These are phyloP conservation scores for Teinopalpus imperialis DNA, from an alignment of 2,888 invertebrate species.

Conservation along the genomic window DNA sequence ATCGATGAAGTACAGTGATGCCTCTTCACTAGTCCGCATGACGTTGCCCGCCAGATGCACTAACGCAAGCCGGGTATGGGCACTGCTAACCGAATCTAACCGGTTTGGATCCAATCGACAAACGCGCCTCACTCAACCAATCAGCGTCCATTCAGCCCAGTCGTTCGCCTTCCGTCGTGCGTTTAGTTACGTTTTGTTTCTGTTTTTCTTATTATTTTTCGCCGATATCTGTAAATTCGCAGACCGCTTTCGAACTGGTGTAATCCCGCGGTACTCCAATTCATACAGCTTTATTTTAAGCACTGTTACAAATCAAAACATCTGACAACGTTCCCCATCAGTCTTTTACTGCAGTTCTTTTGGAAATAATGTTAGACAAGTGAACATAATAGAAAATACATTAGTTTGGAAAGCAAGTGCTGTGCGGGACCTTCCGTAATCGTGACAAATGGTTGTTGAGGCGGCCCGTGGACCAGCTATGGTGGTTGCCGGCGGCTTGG, in stretches of 20 bases:
- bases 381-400: slow-evolving; percentile 38
- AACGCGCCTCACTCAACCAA: slow-evolving; percentile 68
- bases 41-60: slow-evolving; percentile 52
- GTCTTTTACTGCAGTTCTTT: slow-evolving; percentile 18
- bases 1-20: slow-evolving; percentile 31
- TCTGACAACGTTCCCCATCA: not conserved
- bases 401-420: slow-evolving; percentile 30
- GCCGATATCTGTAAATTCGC: slow-evolving; percentile 26
- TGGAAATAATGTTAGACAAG: slow-evolving; percentile 75
- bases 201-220: slow-evolving; percentile 48
- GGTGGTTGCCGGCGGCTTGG: slow-evolving; percentile 61
- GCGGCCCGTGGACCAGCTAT: slow-evolving; percentile 64
- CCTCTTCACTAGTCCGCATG: slow-evolving; percentile 55
- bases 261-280: slow-evolving; percentile 39
- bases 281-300: slow-evolving; percentile 9
- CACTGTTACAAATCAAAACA: not conserved
- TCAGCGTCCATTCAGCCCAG: slow-evolving; percentile 63
- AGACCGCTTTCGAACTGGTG: slow-evolving; percentile 41
- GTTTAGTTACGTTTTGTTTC: slow-evolving; percentile 43
- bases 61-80: slow-evolving; percentile 69
- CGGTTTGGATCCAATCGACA: slow-evolving; percentile 69
- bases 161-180: slow-evolving; percentile 51
- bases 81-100: slow-evolving; percentile 69
- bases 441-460: slow-evolving; percentile 71
- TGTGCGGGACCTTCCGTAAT: slow-evolving; percentile 38